Base-by-base conservation (phyloP, 1,140 invertebrate genomes). In the Rhyzopertha dominica region DNA sequence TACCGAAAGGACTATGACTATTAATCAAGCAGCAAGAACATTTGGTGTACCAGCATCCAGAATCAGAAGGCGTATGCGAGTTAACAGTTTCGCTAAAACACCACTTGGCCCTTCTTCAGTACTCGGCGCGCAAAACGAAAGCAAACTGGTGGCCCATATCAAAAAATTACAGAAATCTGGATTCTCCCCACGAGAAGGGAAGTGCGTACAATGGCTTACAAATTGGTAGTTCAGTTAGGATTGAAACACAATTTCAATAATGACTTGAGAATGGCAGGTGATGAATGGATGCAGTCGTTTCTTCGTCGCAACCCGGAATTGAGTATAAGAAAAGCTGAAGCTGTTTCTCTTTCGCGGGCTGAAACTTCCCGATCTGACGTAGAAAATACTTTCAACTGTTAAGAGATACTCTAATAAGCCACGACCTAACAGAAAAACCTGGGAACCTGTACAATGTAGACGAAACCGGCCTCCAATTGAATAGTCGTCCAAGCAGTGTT, bases 161-260 rank as follows among this genome's bases (percentile, higher is more conserved):
- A 38, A 34, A 32, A 31, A 43, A 34, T 22, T 43, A 13, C 41
- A 43, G 24, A 43, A 24, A 22, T 19, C 16, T 29, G 62, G 59
- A 20, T 64, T 62, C 58, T 46, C 55, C 38, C 47, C 47, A 44
- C 54, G 10, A 50, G 51, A 47, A 34, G 16, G 28, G 34, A 40
- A 18, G 43, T 58, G 10, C 32, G 55, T 26, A 24, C 3, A 25
- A 43, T 29, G 32, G 55, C 52, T 23, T 59, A 41, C 37, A 18
- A 56, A 24, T 54, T 58, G 48, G 60, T 65, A 22, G 58, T 62
- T 54, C 54, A 63, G 16, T 28, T 62, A 19, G 47, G 48, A 23
- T 46, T 65, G 7, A 45, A 58, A 8, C 52, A 65, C 24, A 22
- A 19, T 5, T 20, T 34, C 25, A 47, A 54, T 28, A 34, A 36